Percentiles rank a stretch among this genome's conserved stretches.
phyloP scores from a whole-genome alignment of 2,797 vertebrate species.

The Agapornis canus region DNA sequence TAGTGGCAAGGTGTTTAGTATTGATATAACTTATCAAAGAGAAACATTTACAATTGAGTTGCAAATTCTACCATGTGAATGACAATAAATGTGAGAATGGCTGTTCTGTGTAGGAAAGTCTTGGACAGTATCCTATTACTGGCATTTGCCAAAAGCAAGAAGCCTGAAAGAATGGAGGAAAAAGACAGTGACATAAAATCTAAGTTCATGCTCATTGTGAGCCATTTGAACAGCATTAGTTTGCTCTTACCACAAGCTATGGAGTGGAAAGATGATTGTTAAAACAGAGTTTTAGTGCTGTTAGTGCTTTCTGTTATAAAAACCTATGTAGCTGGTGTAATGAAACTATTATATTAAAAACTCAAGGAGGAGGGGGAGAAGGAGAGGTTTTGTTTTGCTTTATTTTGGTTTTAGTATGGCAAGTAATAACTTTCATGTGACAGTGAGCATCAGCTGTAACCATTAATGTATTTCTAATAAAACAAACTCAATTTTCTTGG shows the following conservation, averaged over 20 bases:
- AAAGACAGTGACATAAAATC: not conserved
- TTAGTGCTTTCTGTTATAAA: not conserved
- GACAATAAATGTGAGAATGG: not conserved
- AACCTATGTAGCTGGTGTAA: not conserved
- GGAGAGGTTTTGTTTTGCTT: not conserved
- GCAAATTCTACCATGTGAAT: not conserved
- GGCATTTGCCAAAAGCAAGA: not conserved
- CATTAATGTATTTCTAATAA: not conserved
- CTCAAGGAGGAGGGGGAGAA: rapidly evolving
- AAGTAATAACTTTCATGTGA: not conserved
- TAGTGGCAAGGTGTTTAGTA: conserved; percentile 20
- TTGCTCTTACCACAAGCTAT: not conserved
- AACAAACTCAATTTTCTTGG: not conserved
- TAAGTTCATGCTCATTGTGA: rapidly evolving
- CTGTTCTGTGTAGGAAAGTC: not conserved
- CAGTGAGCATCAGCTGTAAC: not conserved
- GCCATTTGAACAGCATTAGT: not conserved
- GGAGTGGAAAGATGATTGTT: not conserved
- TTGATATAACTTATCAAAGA: conserved; percentile 46
- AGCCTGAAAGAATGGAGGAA: not conserved
- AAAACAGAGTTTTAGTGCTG: not conserved
- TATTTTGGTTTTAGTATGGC: not conserved
- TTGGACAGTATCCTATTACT: not conserved
- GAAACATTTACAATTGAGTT: not conserved
- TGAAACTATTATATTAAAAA: not conserved